phyloP scores from a whole-genome alignment of 1,140 invertebrate species.

The Batillaria attramentaria region DNA sequence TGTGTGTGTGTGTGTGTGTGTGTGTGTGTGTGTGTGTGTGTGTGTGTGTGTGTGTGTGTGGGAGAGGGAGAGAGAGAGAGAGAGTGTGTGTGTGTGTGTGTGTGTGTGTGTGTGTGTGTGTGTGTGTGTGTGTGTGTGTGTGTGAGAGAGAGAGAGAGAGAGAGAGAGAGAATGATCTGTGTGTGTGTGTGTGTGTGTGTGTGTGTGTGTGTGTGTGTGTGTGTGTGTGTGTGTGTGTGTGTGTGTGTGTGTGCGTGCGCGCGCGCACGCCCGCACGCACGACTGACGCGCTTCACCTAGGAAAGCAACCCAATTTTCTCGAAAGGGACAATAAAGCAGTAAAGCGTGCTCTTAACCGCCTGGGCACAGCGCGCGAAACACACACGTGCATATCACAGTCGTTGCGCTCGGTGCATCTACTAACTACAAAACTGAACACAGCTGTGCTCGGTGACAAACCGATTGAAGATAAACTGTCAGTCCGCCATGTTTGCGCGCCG shows the following conservation, averaged over 20 bases:
- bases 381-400: background rate
- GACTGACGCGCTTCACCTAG: no score
- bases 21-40: background rate
- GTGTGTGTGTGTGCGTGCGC: background rate
- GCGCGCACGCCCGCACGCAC: background rate
- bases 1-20: background rate
- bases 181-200: conserved; percentile 14
- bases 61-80: background rate
- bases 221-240: conserved; percentile 6
- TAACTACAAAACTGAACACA: background rate
- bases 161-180: conserved; percentile 1
- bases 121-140: background rate
- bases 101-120: conserved; percentile 9
- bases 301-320: no score
- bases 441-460: no score
- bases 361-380: no score
- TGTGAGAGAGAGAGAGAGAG: conserved; percentile 27
- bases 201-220: conserved; percentile 17
- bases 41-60: background rate
- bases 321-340: no score
- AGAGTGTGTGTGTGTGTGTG: background rate
- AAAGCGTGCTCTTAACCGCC: no score
- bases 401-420: background rate
- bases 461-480: no score
- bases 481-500: no score